Conservation (phyloP, 2,113 vertebrate genomes). For the Psilopsiagon aurifrons region DNA sequence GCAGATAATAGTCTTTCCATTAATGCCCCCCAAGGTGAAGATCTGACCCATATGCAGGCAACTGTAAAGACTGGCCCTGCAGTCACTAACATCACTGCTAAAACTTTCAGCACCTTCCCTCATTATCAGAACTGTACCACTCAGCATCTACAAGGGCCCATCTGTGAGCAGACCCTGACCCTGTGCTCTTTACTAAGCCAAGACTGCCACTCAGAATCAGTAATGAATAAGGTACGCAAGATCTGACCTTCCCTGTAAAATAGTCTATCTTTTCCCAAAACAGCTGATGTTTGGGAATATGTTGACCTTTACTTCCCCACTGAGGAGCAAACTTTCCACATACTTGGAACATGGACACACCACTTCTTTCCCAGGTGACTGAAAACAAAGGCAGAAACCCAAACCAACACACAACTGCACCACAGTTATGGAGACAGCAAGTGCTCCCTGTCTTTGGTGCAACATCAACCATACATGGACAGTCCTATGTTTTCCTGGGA, state of each 20-base stretch:
- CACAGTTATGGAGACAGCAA: neutral
- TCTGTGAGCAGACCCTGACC: neutral
- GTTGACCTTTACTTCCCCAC: neutral
- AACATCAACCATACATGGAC: accelerated
- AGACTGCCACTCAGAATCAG: neutral
- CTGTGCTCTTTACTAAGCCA: neutral
- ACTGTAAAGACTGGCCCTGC: neutral
- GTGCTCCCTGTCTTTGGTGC: neutral
- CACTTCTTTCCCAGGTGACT: neutral
- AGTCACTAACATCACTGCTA: neutral
- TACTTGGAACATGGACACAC: neutral
- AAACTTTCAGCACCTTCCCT: neutral
- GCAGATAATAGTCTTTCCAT: neutral
- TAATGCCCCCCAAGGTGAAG: neutral
- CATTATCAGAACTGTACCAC: neutral
- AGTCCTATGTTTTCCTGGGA: neutral
- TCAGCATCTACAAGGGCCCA: neutral
- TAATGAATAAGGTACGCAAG: neutral
- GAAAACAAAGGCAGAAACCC: neutral
- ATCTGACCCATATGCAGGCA: neutral
- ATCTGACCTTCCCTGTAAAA: neutral
- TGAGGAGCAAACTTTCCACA: neutral
- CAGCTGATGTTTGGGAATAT: neutral
- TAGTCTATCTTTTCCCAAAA: neutral
- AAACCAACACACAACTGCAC: neutral